Base-by-base conservation (phyloP, 2,113 vertebrate genomes). In the Mixornis gularis region DNA sequence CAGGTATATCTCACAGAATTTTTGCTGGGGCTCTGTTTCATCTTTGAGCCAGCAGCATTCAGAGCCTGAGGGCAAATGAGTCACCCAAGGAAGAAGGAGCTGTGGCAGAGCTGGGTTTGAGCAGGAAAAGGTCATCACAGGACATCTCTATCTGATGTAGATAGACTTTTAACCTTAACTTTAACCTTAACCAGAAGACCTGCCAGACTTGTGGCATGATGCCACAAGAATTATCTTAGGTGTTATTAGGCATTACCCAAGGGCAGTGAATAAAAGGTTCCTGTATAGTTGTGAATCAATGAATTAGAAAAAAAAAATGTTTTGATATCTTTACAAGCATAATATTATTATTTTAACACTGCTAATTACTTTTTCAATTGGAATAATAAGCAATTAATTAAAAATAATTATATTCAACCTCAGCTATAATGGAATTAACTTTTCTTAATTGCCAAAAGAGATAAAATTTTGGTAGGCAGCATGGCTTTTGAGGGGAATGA, bases 381-480 rank as follows among this genome's bases (percentile, higher is more conserved):
- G 25, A 81, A 36, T 78, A 80, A 65, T 36, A 63, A 63, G 4
- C 17, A 69, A 77, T 64, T 77, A 68, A 43, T 46, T 85, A 62
- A 79, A 38, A 62, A 83, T 85, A 89, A 78, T 26, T 84, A 27
- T 79, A 12, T 85, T 92, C 85, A 85, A 4, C 4, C 36, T 15
- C 44, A 29, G 15, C 26, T 63, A 16, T 34, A 79, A 55, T n/a
- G 9, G 32, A 65, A 62, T 24, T 81, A 89, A 87, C 3, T 24
- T 90, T 91, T 80, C 15, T 73, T 72, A 64, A 87, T 90, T 78
- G 66, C 60, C 53, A 70, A 71, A 95, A 84, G 5, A 95, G 88
- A 56, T 68, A 90, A 95, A 87, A 90, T 87, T 93, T 93, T 81
- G 52, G 79, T 92, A 86, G 48, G 76, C n/a, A 84, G 46, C 12